Percentiles rank a stretch among this genome's conserved stretches.
Evolutionary conservation across 2,113 vertebrate genomes (phyloP).

Genomic region (Protobothrops mucrosquamatus): DNA sequence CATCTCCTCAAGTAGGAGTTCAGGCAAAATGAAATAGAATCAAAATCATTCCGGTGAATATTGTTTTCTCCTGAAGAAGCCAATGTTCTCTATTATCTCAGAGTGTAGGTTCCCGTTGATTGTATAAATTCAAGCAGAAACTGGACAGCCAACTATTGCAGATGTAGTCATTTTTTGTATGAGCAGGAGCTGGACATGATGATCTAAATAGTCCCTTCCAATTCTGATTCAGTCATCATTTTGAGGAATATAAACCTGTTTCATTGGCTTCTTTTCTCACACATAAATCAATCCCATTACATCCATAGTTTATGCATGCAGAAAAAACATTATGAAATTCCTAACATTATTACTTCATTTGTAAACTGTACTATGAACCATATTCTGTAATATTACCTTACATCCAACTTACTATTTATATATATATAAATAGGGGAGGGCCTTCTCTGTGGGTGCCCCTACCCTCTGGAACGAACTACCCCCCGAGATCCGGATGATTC

Average conservation of each 20-base stretch:
- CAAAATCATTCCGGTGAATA: not conserved
- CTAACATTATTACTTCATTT: not conserved
- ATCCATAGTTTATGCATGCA: not conserved
- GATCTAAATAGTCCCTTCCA: not conserved
- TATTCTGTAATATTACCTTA: not conserved
- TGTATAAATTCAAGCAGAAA: not conserved
- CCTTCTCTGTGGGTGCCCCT: too few species aligned
- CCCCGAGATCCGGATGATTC: too few species aligned
- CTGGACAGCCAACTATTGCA: not conserved
- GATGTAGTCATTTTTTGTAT: not conserved
- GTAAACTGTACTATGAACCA: not conserved
- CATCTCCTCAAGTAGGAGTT: not conserved
- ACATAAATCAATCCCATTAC: not conserved
- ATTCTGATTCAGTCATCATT: not conserved
- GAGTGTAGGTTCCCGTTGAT: not conserved
- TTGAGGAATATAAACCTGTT: not conserved
- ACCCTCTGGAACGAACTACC: too few species aligned
- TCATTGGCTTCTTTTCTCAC: not conserved
- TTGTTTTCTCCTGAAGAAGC: not conserved
- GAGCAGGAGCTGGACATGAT: not conserved
- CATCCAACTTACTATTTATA: not conserved
- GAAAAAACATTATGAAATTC: not conserved
- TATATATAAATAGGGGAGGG: too few species aligned
- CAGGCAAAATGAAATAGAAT: not conserved
- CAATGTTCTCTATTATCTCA: not conserved